A percentile compares a stretch with the other conserved stretches of the same genome.
phyloP scores from a whole-genome alignment of 2,888 invertebrate genomes.

The Aleiodes alternator region DNA sequence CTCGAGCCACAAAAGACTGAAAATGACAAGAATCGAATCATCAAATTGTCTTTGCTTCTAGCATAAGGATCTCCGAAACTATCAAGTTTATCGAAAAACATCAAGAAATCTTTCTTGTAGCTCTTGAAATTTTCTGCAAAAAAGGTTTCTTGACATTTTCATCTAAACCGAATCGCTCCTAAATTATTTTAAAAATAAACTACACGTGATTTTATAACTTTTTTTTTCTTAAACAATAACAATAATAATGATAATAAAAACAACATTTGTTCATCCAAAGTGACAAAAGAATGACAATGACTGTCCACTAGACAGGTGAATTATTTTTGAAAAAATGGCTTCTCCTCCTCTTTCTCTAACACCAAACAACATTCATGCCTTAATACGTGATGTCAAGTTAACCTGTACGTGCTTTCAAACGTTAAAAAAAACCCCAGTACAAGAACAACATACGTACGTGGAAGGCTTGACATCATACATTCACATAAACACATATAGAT shows the following conservation, averaged over 20 bases:
- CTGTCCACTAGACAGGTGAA: conserved; percentile 25
- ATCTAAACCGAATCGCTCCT: not conserved
- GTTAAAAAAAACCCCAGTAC: conserved; percentile 43
- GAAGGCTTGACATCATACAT: conserved; percentile 33
- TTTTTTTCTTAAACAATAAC: too few species aligned
- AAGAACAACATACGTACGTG: conserved; percentile 51
- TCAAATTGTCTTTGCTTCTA: too few species aligned
- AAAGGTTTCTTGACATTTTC: not conserved
- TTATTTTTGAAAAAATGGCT: not conserved
- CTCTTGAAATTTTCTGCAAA: not conserved
- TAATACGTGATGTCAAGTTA: conserved; percentile 42
- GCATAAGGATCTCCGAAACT: not conserved
- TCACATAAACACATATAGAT: conserved; percentile 15
- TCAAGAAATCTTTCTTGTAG: not conserved
- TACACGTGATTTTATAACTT: too few species aligned
- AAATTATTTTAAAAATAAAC: not conserved
- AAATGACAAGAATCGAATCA: too few species aligned
- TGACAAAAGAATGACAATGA: conserved; percentile 24
- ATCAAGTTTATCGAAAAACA: not conserved
- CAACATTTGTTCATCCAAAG: not conserved
- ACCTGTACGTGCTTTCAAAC: conserved; percentile 42
- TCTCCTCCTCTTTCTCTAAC: conserved; percentile 14
- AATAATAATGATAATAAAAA: not conserved
- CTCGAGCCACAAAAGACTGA: too few species aligned
- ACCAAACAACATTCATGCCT: not conserved